phyloP scores from a whole-genome alignment of 1,140 invertebrate genomes.

The Cyrtorhinus lividipennis region DNA sequence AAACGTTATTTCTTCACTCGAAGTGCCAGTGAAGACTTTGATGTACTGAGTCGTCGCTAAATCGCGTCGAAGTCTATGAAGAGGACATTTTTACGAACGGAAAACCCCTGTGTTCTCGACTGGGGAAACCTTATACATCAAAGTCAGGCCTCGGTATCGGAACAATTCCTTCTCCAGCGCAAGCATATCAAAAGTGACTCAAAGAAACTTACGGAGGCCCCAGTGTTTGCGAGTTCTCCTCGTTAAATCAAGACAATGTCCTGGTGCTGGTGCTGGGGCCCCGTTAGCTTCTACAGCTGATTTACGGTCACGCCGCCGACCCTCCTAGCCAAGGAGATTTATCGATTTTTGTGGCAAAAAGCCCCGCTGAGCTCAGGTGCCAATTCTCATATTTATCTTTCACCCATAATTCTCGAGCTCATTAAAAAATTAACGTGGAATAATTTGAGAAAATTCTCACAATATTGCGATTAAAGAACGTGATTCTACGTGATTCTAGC shows the following conservation, averaged over 20 bases:
- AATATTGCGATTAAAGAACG: neutral
- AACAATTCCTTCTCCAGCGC: too few relatives aligned
- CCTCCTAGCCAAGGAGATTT: neutral
- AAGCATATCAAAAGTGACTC: too few relatives aligned
- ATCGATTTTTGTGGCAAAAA: neutral
- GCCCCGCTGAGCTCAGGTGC: neutral
- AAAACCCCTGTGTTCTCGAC: too few relatives aligned
- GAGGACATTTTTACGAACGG: too few relatives aligned
- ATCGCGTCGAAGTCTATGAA: too few relatives aligned
- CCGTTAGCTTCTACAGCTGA: neutral
- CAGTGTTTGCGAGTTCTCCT: too few relatives aligned
- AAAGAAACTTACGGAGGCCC: too few relatives aligned
- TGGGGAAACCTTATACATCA: too few relatives aligned
- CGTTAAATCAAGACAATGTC: neutral
- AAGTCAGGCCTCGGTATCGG: too few relatives aligned
- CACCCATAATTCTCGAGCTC: neutral
- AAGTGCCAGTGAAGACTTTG: too few relatives aligned
- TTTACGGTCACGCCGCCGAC: neutral
- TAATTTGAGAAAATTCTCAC: neutral
- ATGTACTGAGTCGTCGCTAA: too few relatives aligned
- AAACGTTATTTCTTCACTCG: too few relatives aligned
- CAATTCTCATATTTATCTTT: neutral
- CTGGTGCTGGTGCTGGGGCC: neutral
- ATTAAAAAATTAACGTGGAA: neutral
- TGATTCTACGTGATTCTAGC: neutral